These are phyloP conservation scores for Conus canariensis DNA, from an alignment of 2,888 invertebrate species.

Conservation along the genomic window DNA sequence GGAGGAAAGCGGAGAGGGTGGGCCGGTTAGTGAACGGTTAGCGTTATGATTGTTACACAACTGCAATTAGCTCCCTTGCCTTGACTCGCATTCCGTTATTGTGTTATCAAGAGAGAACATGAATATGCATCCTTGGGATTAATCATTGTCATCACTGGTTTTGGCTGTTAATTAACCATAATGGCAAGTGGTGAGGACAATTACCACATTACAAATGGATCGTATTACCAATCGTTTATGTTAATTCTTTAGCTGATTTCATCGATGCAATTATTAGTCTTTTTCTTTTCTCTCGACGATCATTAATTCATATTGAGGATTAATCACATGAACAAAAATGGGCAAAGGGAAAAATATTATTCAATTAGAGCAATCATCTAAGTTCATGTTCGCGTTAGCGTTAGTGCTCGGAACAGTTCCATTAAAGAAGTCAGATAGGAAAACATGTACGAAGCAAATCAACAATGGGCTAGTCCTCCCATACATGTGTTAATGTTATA, in stretches of 20 bases:
- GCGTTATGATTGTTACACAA: neutral
- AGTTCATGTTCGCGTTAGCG: too few relatives aligned
- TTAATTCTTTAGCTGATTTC: neutral
- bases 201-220: too few relatives aligned
- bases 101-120: neutral
- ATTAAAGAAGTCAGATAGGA: too few relatives aligned
- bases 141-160: neutral
- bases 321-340: too few relatives aligned
- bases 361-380: too few relatives aligned
- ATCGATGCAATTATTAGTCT: neutral
- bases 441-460: too few relatives aligned
- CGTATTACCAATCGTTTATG: neutral
- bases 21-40: neutral
- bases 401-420: too few relatives aligned
- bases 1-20: slow-evolving; percentile 34
- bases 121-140: neutral
- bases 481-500: too few relatives aligned
- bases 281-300: neutral
- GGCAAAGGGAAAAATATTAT: too few relatives aligned
- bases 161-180: neutral
- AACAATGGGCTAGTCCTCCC: too few relatives aligned
- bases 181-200: neutral
- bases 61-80: neutral
- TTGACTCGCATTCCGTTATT: neutral
- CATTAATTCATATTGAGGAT: neutral